phyloP scores from a whole-genome alignment of 2,888 invertebrate species.

The Nudaria mundana region DNA sequence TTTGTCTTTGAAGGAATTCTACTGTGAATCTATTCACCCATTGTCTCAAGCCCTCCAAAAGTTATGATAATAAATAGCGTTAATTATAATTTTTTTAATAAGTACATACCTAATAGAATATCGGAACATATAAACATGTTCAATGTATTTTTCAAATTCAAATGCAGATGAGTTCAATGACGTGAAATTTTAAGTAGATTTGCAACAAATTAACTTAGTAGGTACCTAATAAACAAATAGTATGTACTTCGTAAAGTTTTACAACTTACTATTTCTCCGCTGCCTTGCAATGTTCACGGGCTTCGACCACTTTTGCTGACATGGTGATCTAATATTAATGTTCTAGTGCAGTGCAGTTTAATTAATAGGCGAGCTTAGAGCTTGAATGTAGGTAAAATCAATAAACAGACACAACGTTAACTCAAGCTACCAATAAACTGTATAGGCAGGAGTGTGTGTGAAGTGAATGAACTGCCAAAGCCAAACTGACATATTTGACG shows the following conservation, averaged over 20 bases:
- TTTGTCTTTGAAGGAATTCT: no score
- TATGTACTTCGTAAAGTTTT: not conserved
- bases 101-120: no score
- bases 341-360: constrained; percentile 1
- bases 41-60: no score
- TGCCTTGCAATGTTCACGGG: constrained; percentile 87
- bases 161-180: no score
- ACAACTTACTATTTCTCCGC: constrained; percentile 90
- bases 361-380: not conserved
- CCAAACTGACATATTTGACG: no score
- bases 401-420: constrained; percentile 10
- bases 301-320: constrained; percentile 85
- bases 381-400: constrained; percentile 17
- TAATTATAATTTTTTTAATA: no score
- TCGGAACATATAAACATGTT: no score
- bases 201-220: not conserved
- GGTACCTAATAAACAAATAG: not conserved
- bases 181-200: not conserved
- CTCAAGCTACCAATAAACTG: constrained; percentile 8
- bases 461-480: no score
- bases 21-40: no score
- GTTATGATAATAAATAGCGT: no score
- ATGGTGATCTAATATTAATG: constrained; percentile 26
- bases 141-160: no score
- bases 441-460: no score